These are phyloP conservation scores for Tenthredo scrophulariae DNA, from an alignment of 2,888 invertebrate genomes.

Conservation along the genomic window DNA sequence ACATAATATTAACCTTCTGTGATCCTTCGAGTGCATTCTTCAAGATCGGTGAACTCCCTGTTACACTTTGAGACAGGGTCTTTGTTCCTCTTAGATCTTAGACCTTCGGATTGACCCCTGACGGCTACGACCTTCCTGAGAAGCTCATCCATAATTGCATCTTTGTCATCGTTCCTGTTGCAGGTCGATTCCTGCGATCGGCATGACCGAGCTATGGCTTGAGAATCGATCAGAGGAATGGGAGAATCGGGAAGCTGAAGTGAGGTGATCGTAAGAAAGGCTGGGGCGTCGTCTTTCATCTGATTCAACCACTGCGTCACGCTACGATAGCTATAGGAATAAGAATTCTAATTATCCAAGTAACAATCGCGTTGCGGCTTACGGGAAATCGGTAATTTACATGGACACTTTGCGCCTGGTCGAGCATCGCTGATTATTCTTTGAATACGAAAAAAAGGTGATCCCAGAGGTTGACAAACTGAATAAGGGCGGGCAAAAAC, in stretches of 20 bases:
- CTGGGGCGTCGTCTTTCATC: conserved; percentile 69
- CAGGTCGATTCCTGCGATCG: conserved; percentile 58
- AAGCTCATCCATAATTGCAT: conserved; percentile 68
- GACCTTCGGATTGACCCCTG: conserved; percentile 59
- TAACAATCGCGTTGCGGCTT: background rate
- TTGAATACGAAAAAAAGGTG: background rate
- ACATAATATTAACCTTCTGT: conserved; percentile 66
- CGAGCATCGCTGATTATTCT: conserved; percentile 31
- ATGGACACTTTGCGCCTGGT: conserved; percentile 28
- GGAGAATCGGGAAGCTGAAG: conserved; percentile 73
- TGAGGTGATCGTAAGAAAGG: conserved; percentile 73
- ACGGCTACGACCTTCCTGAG: conserved; percentile 65
- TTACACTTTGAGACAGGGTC: conserved; percentile 1
- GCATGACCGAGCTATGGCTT: conserved; percentile 65
- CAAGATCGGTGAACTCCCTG: conserved; percentile 64
- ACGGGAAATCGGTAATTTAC: conserved; percentile 39
- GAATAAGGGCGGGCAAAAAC: background rate
- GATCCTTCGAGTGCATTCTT: conserved; percentile 68
- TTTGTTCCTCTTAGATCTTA: conserved; percentile 55
- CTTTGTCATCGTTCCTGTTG: conserved; percentile 58
- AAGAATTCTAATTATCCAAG: conserved; percentile 31
- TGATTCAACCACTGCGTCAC: conserved; percentile 53
- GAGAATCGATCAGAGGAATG: conserved; percentile 72
- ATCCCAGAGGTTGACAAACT: conserved; percentile 40
- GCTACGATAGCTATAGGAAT: conserved; percentile 43